phyloP scores from a whole-genome alignment of 2,797 vertebrate species.

The Siniperca undulata region DNA sequence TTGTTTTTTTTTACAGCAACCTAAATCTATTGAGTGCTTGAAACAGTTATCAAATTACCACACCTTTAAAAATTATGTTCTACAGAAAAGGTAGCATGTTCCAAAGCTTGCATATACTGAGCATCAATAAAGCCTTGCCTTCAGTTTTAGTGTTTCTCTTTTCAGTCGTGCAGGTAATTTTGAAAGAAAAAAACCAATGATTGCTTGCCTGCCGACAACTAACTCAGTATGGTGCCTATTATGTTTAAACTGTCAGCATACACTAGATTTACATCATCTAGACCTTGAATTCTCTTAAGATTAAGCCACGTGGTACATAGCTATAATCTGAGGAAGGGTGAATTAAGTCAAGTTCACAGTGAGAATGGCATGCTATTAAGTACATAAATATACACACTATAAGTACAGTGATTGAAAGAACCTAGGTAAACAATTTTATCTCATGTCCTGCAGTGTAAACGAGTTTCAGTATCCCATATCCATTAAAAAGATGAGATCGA shows the following conservation, averaged over 20 bases:
- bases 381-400: background rate
- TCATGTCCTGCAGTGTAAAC: constrained; percentile 49
- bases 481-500: background rate
- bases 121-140: background rate
- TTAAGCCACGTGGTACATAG: constrained; percentile 9
- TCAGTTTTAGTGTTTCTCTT: constrained; percentile 7
- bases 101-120: background rate
- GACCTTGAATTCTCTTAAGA: constrained; percentile 9
- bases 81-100: background rate
- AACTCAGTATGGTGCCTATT: background rate
- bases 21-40: background rate
- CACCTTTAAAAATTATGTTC: background rate
- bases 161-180: background rate
- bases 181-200: background rate
- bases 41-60: background rate
- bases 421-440: constrained; percentile 24
- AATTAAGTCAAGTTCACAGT: constrained; percentile 54
- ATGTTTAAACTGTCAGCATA: background rate
- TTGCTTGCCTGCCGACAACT: background rate
- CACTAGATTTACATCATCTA: constrained; percentile 7
- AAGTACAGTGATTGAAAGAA: constrained; percentile 11
- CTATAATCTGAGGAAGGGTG: constrained; percentile 47
- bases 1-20: background rate
- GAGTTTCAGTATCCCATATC: constrained; percentile 39
- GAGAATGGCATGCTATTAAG: constrained; percentile 12